Percentiles rank a stretch among this genome's conserved stretches.
phyloP scores from a whole-genome alignment of 2,797 vertebrate species.

The Bryconaethiops microstoma region DNA sequence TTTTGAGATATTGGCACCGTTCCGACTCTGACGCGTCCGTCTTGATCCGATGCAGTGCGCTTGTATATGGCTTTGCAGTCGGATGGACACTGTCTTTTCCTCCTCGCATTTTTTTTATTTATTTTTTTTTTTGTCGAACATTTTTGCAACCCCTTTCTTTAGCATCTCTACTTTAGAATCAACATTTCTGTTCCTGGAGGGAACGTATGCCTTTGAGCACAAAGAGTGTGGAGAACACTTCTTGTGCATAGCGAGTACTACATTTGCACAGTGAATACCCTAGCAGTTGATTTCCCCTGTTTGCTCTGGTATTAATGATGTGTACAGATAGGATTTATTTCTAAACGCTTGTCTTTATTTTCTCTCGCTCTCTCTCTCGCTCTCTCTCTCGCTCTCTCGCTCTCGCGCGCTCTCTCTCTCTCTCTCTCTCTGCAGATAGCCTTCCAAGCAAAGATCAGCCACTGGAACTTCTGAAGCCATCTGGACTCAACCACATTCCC shows the following conservation, averaged over 20 bases:
- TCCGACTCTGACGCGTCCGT: too few relatives aligned
- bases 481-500: slow-evolving; percentile 86
- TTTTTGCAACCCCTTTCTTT: too few relatives aligned
- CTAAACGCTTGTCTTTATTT: slow-evolving; percentile 43
- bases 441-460: slow-evolving; percentile 87
- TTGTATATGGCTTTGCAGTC: too few relatives aligned
- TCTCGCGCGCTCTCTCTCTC: slow-evolving; percentile 10
- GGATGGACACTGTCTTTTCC: too few relatives aligned
- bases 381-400: slow-evolving; percentile 29
- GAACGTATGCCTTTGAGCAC: not conserved
- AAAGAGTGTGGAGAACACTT: not conserved
- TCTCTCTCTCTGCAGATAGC: slow-evolving; percentile 79
- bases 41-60: too few relatives aligned
- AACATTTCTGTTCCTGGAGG: not conserved
- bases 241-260: too few relatives aligned
- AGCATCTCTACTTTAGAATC: not conserved
- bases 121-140: too few relatives aligned
- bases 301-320: too few relatives aligned
- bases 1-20: too few relatives aligned
- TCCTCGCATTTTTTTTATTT: too few relatives aligned
- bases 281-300: too few relatives aligned
- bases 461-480: slow-evolving; percentile 86
- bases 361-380: not conserved
- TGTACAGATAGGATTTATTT: not conserved
- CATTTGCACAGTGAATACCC: not conserved